Evolutionary conservation across 2,888 invertebrate genomes (phyloP).

Genomic region (Pelosia muscerda): DNA sequence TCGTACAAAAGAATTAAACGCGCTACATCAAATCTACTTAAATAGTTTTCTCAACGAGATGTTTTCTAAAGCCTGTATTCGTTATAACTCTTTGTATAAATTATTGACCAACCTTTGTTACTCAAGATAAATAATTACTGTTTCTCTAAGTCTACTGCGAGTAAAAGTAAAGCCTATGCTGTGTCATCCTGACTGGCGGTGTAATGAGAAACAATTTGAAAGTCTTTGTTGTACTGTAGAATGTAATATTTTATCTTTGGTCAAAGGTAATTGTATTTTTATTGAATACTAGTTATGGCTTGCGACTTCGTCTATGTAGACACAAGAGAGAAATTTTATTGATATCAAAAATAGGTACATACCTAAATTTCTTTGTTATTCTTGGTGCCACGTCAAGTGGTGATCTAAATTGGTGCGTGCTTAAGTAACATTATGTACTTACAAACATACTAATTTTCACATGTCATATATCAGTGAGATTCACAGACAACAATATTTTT

Average conservation of each 20-base stretch:
- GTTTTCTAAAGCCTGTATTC: neutral
- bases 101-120: conserved; percentile 1
- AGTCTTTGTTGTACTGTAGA: neutral
- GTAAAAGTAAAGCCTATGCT: neutral
- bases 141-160: neutral
- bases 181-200: conserved; percentile 6
- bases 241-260: conserved; percentile 3
- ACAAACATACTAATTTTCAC: no score
- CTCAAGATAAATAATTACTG: conserved; percentile 9
- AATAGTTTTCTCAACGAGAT: neutral
- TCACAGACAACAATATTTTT: neutral
- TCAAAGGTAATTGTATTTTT: neutral
- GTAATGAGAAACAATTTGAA: neutral
- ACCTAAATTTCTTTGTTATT: no score
- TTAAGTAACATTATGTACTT: no score
- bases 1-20: conserved; percentile 19
- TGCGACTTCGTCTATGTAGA: neutral
- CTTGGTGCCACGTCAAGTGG: neutral
- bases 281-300: neutral
- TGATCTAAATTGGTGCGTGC: neutral
- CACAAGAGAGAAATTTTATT: no score
- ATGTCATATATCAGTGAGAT: neutral
- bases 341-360: no score
- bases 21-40: neutral
- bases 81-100: neutral